A percentile compares a stretch with the other conserved stretches of the same genome.
phyloP scores from a whole-genome alignment of 2,888 invertebrate species.

The Panopea generosa region DNA sequence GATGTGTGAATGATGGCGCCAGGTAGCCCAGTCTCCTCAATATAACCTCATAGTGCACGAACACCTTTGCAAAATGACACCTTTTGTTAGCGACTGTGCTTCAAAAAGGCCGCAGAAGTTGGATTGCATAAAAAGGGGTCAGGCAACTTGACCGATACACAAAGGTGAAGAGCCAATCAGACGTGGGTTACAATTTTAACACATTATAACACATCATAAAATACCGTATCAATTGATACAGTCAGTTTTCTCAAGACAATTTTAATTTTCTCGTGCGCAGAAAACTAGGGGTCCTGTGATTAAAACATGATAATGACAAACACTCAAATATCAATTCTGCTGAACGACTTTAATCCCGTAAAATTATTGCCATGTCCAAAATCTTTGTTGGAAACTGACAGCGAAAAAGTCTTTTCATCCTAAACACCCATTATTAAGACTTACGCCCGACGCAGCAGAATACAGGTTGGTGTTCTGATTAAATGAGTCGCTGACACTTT shows the following conservation, averaged over 20 bases:
- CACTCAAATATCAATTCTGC: background rate
- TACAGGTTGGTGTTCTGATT: background rate
- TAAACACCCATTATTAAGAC: background rate
- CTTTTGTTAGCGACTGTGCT: background rate
- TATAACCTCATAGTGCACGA: too few species aligned
- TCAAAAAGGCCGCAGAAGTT: too few species aligned
- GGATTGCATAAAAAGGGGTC: constrained; percentile 11
- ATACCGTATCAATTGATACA: constrained; percentile 18
- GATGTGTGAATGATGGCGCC: background rate
- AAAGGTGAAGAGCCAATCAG: constrained; percentile 8
- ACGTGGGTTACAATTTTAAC: constrained; percentile 18
- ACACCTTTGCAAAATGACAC: constrained; percentile 3
- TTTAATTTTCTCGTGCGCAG: too few species aligned
- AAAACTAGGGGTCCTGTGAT: too few species aligned
- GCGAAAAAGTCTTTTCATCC: constrained; percentile 2
- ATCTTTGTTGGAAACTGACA: constrained; percentile 6
- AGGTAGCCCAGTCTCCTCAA: background rate
- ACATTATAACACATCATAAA: constrained; percentile 32
- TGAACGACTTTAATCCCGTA: background rate
- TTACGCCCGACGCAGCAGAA: background rate
- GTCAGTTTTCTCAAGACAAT: constrained; percentile 10
- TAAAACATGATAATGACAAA: background rate
- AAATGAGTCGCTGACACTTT: constrained; percentile 31
- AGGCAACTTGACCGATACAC: constrained; percentile 18
- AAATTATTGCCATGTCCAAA: background rate